Percentiles rank a stretch among this genome's conserved stretches.
phyloP scores from a whole-genome alignment of 30 jellyfish, hydroid and myxozoan genomes.

The Hydractinia symbiolongicarpus region DNA sequence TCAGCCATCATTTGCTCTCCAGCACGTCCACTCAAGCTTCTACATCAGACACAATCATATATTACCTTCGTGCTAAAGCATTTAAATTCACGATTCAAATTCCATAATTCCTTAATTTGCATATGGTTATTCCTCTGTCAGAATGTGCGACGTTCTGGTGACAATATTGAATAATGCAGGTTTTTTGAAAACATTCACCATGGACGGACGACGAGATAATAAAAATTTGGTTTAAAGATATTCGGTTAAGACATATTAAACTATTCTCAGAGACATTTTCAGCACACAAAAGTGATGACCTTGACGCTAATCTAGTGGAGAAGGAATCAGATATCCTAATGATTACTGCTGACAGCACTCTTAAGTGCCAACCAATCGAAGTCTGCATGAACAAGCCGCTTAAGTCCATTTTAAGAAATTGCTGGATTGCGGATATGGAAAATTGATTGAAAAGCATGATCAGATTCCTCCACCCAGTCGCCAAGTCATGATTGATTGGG shows the following conservation, averaged over 20 bases:
- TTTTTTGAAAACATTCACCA: no score
- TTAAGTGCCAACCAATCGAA: background rate
- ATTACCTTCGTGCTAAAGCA: background rate
- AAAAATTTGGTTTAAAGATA: no score
- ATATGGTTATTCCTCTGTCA: background rate
- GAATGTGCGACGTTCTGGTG: constrained; percentile 6
- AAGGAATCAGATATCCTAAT: background rate
- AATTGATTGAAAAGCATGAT: background rate
- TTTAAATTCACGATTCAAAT: background rate
- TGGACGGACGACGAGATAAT: no score
- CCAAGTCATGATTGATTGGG: constrained; percentile 9
- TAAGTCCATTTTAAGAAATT: background rate
- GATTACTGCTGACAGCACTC: background rate
- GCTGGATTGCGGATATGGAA: constrained; percentile 4
- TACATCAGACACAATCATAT: background rate
- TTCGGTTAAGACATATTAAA: constrained; percentile 10
- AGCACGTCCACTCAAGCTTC: constrained; percentile 7
- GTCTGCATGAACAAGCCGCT: constrained; percentile 3
- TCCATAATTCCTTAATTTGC: background rate
- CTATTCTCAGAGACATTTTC: constrained; percentile 14
- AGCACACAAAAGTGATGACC: background rate
- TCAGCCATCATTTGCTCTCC: background rate
- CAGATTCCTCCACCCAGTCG: constrained; percentile 12
- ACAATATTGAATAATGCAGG: background rate
- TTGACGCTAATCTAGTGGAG: background rate